Evolutionary conservation across 2,113 vertebrate species (phyloP).

Genomic region (Galemys pyrenaicus): DNA sequence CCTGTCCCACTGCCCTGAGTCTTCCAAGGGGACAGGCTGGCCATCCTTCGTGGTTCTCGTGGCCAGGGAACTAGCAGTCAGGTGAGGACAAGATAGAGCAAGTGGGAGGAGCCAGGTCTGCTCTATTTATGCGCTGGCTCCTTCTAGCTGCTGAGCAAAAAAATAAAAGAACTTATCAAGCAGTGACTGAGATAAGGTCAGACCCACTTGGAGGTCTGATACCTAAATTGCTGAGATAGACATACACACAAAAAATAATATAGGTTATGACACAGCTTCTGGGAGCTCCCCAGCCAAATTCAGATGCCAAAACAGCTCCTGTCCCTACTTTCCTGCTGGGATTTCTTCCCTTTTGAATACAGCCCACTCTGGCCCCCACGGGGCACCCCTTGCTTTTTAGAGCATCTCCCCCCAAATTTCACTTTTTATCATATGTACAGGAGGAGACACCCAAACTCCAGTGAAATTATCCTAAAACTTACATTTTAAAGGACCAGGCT

Average conservation of each 20-base stretch:
- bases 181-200: background rate
- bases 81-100: no score
- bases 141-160: background rate
- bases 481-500: background rate
- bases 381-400: background rate
- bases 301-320: background rate
- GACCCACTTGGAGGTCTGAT: background rate
- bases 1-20: background rate
- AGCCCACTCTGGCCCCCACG: background rate
- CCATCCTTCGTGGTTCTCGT: background rate
- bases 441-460: background rate
- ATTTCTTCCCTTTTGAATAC: background rate
- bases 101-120: no score
- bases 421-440: background rate
- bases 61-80: background rate
- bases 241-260: background rate
- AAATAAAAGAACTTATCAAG: background rate
- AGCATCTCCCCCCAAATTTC: background rate
- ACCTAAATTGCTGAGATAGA: background rate
- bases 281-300: background rate
- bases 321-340: background rate
- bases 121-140: background rate
- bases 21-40: background rate
- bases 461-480: background rate
- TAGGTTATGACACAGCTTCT: rapidly evolving